Evolutionary conservation across 1,140 invertebrate genomes (phyloP).

Genomic region (Caenorhabditis tropicalis): DNA sequence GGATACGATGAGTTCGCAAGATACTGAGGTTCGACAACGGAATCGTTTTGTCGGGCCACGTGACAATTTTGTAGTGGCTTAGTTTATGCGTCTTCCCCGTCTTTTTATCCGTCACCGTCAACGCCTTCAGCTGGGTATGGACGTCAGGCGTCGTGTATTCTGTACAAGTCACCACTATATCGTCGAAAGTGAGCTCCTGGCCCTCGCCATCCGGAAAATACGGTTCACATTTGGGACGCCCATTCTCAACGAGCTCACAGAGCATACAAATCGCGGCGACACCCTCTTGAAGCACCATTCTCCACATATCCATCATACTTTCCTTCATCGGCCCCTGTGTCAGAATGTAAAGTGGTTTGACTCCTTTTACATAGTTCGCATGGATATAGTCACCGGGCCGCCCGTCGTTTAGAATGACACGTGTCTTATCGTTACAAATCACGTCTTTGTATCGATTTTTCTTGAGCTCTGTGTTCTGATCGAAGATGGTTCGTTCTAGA

Average conservation of each 20-base stretch:
- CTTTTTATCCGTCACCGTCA: slow-evolving; percentile 11
- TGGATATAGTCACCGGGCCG: slow-evolving; percentile 28
- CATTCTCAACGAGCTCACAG: not conserved
- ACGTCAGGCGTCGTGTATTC: not conserved
- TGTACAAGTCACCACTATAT: not conserved
- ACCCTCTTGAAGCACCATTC: slow-evolving; percentile 19
- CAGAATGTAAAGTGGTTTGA: not conserved
- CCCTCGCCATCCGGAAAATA: slow-evolving; percentile 8
- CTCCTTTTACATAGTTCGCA: slow-evolving; percentile 26
- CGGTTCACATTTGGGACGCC: not conserved
- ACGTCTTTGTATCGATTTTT: slow-evolving; percentile 31
- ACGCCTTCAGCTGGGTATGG: not conserved
- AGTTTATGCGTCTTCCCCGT: not conserved
- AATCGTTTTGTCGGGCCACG: slow-evolving; percentile 16
- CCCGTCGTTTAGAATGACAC: slow-evolving; percentile 24
- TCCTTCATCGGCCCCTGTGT: slow-evolving; percentile 3
- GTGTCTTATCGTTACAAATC: slow-evolving; percentile 10
- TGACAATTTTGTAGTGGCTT: slow-evolving; percentile 17
- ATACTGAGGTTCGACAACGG: not conserved
- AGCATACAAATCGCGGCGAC: slow-evolving; percentile 33
- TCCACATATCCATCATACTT: not conserved
- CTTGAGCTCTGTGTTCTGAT: not conserved
- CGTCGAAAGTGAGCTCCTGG: not conserved
- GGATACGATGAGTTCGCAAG: not conserved
- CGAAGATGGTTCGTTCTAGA: not conserved